Conservation (phyloP, 1,140 invertebrate genomes). For the Eriocheir sinensis region DNA sequence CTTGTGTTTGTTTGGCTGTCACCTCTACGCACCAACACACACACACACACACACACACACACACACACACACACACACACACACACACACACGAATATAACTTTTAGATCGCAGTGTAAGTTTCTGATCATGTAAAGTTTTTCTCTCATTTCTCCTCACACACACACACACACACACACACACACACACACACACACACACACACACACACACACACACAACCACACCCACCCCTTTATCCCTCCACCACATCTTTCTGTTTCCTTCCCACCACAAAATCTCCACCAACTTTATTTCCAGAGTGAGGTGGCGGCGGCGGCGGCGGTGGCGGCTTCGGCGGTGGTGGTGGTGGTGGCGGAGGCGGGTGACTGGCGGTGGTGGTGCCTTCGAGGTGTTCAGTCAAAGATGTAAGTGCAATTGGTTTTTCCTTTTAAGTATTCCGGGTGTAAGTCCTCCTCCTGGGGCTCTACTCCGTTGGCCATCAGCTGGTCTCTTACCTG, state of each 20-base stretch:
- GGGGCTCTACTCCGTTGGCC: slow-evolving; percentile 69
- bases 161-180: too few species aligned
- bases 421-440: slow-evolving; percentile 77
- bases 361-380: neutral
- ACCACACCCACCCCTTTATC: neutral
- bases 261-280: neutral
- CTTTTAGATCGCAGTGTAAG: too few species aligned
- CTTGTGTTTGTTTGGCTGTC: neutral
- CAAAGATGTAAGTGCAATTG: slow-evolving; percentile 78
- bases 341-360: neutral
- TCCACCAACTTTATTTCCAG: neutral
- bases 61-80: slow-evolving; percentile 21
- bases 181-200: slow-evolving; percentile 9
- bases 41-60: neutral
- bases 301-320: neutral
- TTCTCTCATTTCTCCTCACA: too few species aligned
- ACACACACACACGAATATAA: neutral
- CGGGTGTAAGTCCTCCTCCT: slow-evolving; percentile 77
- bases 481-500: slow-evolving; percentile 74
- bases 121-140: too few species aligned
- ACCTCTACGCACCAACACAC: too few species aligned
- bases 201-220: neutral
- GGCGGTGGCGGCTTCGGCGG: neutral
- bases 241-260: neutral
- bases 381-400: slow-evolving; percentile 21